A percentile compares a stretch with the other conserved stretches of the same genome.
Conservation (phyloP, 1,140 invertebrate genomes). For the Homarus americanus region DNA sequence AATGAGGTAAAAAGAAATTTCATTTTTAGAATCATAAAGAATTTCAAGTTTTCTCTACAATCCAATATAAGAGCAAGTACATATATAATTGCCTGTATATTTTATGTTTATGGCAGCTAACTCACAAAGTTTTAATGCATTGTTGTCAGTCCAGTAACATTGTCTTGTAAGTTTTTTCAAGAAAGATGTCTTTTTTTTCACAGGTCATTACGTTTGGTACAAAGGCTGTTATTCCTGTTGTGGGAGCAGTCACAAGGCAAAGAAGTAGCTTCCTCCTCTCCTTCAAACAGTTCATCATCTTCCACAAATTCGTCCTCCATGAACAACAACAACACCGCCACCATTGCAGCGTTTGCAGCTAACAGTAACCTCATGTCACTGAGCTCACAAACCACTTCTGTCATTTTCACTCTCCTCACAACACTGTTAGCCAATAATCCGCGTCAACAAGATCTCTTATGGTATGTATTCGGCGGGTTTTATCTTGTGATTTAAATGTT, state of each 20-base stretch:
- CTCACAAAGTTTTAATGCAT: no score
- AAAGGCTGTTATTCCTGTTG: slow-evolving; percentile 88
- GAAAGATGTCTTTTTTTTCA: neutral
- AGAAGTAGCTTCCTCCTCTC: slow-evolving; percentile 50
- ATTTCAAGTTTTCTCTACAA: no score
- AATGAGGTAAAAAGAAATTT: slow-evolving; percentile 86
- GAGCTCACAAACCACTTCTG: slow-evolving; percentile 79
- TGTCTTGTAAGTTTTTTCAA: neutral
- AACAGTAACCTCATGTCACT: slow-evolving; percentile 79
- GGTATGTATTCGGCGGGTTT: slow-evolving; percentile 78
- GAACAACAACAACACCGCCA: slow-evolving; percentile 18
- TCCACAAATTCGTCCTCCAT: slow-evolving; percentile 83
- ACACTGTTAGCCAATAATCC: slow-evolving; percentile 88
- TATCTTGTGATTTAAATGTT: neutral
- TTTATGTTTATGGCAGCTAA: no score
- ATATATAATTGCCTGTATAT: no score
- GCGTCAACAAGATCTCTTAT: slow-evolving; percentile 87
- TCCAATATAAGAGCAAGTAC: no score
- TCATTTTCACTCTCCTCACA: slow-evolving; percentile 87
- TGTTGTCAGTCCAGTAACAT: no score
- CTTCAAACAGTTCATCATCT: slow-evolving; percentile 51
- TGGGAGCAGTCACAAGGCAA: slow-evolving; percentile 79
- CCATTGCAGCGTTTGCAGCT: slow-evolving; percentile 12
- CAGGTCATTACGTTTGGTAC: slow-evolving; percentile 84
- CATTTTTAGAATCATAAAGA: no score